phyloP scores from a whole-genome alignment of 2,113 vertebrate genomes.

The Aix galericulata region DNA sequence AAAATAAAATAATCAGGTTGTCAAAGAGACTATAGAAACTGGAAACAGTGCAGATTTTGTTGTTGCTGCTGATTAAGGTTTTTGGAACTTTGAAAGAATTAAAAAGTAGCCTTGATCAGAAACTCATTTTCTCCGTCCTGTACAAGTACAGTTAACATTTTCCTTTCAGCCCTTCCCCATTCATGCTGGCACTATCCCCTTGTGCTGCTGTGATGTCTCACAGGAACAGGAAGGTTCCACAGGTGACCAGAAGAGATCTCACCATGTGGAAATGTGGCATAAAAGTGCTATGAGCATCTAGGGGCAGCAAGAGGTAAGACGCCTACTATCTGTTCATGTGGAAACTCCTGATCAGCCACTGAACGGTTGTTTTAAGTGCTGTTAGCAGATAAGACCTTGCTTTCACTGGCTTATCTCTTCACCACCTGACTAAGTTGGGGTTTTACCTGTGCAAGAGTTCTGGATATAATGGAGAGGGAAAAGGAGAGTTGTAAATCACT shows the following conservation, averaged over 20 bases:
- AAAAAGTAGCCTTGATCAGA: neutral
- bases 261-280: neutral
- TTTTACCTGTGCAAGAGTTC: neutral
- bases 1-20: neutral
- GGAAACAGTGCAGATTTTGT: neutral
- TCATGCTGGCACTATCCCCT: neutral
- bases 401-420: neutral
- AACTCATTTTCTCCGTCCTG: neutral
- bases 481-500: neutral
- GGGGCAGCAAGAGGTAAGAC: neutral
- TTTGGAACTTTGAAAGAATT: neutral
- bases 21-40: neutral
- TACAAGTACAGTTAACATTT: neutral
- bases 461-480: neutral
- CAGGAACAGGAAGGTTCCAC: fast-evolving
- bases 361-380: neutral
- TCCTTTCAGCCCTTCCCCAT: neutral
- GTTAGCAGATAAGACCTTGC: neutral
- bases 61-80: neutral
- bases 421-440: neutral
- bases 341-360: neutral
- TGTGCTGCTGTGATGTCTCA: neutral
- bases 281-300: neutral
- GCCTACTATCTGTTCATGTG: neutral
- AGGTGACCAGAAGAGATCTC: neutral